These are phyloP conservation scores for Sepiola atlantica DNA, from an alignment of 2,888 invertebrate genomes.

Conservation along the genomic window DNA sequence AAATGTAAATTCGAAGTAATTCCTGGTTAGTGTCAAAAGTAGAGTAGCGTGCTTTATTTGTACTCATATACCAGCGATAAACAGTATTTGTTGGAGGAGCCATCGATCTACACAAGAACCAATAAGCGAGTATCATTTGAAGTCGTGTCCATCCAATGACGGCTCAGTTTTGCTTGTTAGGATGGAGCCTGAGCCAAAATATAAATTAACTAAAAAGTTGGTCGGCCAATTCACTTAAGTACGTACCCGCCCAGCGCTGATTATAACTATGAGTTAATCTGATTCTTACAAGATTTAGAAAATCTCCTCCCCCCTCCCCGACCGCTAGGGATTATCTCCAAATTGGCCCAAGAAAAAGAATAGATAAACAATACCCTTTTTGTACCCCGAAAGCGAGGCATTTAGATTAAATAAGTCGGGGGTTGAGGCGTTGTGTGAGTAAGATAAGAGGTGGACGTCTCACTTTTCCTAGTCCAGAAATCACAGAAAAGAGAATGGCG, in stretches of 20 bases:
- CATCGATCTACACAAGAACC: too few species aligned
- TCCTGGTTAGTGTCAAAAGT: too few species aligned
- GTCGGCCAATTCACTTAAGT: neutral
- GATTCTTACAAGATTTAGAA: neutral
- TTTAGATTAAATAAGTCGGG: neutral
- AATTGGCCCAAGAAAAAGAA: neutral
- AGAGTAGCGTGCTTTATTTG: too few species aligned
- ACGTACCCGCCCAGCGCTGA: neutral
- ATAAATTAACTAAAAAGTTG: neutral
- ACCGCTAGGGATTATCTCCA: neutral
- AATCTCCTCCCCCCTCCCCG: neutral
- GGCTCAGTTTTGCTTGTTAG: neutral
- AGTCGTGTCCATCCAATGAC: neutral
- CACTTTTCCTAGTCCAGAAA: neutral
- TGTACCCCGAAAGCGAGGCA: neutral
- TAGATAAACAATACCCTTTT: neutral
- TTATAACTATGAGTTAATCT: neutral
- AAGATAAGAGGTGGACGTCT: neutral
- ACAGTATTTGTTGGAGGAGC: too few species aligned
- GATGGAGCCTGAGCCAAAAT: neutral
- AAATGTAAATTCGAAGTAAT: too few species aligned
- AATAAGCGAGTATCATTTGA: neutral
- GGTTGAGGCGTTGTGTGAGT: neutral
- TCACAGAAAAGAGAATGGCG: neutral
- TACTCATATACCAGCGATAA: too few species aligned